phyloP scores from a whole-genome alignment of 23 tunicate genomes.

The Botrylloides violaceus region DNA sequence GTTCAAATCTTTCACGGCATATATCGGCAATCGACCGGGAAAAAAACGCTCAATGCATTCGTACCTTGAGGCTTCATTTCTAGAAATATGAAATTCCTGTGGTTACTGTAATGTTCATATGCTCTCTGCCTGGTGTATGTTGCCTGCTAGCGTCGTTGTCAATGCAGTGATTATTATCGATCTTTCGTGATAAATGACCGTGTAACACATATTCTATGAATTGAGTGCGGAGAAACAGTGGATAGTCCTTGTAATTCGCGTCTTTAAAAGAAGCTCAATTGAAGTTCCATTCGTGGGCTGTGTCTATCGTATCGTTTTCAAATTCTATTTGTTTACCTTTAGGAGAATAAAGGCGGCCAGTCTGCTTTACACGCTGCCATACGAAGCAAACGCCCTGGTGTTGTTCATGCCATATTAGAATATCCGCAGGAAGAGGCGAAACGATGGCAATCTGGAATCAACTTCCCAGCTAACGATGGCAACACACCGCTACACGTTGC shows the following conservation, averaged over 20 bases:
- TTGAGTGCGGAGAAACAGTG: no score
- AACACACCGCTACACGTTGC: slow-evolving; percentile 23
- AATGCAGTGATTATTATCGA: no score
- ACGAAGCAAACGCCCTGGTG: slow-evolving; percentile 5
- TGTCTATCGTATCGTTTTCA: no score
- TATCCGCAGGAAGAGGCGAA: background rate
- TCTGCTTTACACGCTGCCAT: slow-evolving; percentile 17
- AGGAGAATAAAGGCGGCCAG: slow-evolving; percentile 21
- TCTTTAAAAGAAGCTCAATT: no score
- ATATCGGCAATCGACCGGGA: background rate
- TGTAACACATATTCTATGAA: no score
- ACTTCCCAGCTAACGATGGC: slow-evolving; percentile 3
- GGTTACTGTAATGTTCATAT: background rate
- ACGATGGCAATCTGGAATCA: background rate
- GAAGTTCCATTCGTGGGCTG: no score
- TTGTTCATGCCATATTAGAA: background rate
- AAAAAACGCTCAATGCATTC: background rate
- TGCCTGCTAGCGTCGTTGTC: no score
- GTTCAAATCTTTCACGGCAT: background rate
- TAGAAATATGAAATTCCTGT: background rate
- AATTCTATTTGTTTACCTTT: no score
- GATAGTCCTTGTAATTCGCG: no score
- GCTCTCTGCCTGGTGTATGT: no score
- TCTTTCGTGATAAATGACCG: no score
- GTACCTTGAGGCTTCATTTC: background rate